phyloP scores from a whole-genome alignment of 2,888 invertebrate species.

The Nomada hirtipes region DNA sequence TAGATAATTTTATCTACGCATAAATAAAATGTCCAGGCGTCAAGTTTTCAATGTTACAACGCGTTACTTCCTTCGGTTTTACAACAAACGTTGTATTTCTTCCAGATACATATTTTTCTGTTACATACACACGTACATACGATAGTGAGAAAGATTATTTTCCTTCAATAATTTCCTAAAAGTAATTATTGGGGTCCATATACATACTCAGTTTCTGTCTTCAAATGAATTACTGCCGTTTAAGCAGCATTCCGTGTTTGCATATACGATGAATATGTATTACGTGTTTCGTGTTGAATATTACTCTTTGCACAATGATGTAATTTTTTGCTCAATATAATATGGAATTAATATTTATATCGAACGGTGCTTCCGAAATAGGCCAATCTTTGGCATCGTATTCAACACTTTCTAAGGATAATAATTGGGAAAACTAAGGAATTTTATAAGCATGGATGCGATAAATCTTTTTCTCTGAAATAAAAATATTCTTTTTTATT shows the following conservation, averaged over 20 bases:
- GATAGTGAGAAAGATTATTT: conserved; percentile 10
- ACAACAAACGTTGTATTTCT: not conserved
- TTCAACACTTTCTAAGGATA: too few species aligned
- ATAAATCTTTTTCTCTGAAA: too few species aligned
- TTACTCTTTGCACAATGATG: conserved; percentile 15
- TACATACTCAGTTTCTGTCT: too few species aligned
- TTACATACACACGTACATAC: not conserved
- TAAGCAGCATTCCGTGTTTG: conserved; percentile 12
- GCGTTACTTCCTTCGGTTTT: not conserved
- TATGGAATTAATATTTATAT: too few species aligned
- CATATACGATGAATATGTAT: conserved; percentile 13
- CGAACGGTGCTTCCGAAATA: too few species aligned
- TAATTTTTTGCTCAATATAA: not conserved
- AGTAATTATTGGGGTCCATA: conserved; percentile 31
- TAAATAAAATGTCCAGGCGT: not conserved
- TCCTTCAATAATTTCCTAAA: conserved; percentile 15
- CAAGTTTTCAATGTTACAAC: not conserved
- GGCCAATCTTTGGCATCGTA: too few species aligned
- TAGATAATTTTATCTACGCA: not conserved
- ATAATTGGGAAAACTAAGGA: too few species aligned
- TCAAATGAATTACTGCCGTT: too few species aligned
- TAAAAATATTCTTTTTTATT: too few species aligned
- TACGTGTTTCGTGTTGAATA: conserved; percentile 40
- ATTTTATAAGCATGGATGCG: too few species aligned
- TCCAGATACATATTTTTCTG: not conserved